Conservation (phyloP, 2,113 vertebrate genomes). For the Anolis carolinensis region DNA sequence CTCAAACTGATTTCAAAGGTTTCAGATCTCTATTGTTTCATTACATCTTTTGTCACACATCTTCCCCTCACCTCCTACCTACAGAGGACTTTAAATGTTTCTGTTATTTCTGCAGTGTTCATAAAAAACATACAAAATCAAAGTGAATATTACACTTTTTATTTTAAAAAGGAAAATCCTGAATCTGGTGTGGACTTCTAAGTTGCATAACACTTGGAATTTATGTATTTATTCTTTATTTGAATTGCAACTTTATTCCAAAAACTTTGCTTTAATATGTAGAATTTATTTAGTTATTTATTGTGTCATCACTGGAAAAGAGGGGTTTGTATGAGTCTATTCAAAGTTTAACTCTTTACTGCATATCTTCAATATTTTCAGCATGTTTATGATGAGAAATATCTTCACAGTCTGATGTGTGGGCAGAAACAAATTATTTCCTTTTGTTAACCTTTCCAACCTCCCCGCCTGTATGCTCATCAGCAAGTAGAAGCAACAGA, state of each 20-base stretch:
- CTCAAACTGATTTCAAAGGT: background rate
- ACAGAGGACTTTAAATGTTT: background rate
- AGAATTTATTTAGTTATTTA: background rate
- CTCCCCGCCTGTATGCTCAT: constrained; percentile 22
- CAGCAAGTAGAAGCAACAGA: constrained; percentile 38
- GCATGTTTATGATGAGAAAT: constrained; percentile 1
- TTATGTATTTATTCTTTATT: too few relatives aligned
- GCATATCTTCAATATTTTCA: background rate
- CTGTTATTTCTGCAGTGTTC: constrained; percentile 35
- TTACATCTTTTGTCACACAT: background rate
- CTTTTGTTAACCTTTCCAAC: constrained; percentile 27
- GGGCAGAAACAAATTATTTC: constrained; percentile 38
- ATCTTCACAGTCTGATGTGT: constrained; percentile 41
- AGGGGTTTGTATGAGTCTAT: background rate
- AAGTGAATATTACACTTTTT: background rate
- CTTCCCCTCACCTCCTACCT: background rate
- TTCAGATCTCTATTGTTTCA: background rate
- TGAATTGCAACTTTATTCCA: background rate
- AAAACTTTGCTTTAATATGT: constrained; percentile 28
- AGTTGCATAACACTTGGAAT: too few relatives aligned
- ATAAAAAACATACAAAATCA: constrained; percentile 25
- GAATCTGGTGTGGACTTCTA: constrained; percentile 44
- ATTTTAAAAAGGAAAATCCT: constrained; percentile 37
- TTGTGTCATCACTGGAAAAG: constrained; percentile 33
- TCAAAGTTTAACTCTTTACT: constrained; percentile 22